A percentile compares a stretch with the other conserved stretches of the same genome.
Conservation (phyloP, 2,888 invertebrate species). For the Coenonympha arcania region DNA sequence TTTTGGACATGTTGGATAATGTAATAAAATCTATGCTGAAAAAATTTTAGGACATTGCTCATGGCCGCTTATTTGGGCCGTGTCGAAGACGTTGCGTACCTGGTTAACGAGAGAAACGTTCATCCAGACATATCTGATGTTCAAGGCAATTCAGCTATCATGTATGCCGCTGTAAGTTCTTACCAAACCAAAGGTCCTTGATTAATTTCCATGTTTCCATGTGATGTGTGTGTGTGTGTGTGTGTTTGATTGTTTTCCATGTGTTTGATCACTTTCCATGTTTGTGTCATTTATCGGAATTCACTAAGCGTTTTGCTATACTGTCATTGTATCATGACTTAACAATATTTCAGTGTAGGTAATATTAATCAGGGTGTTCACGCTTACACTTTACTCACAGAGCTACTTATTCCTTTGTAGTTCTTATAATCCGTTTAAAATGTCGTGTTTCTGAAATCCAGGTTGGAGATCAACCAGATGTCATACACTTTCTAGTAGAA, state of each 20-base stretch:
- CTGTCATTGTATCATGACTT: no score
- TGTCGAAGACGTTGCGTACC: slow-evolving; percentile 41
- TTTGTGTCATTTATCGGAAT: no score
- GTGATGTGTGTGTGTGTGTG: no score
- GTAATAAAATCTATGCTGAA: no score
- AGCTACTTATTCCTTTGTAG: background rate
- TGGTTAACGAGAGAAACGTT: slow-evolving; percentile 53
- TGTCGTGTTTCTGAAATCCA: slow-evolving; percentile 20
- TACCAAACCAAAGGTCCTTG: background rate
- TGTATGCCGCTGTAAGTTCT: slow-evolving; percentile 68
- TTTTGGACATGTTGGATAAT: no score
- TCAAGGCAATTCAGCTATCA: slow-evolving; percentile 70
- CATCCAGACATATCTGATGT: slow-evolving; percentile 68
- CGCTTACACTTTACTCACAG: no score
- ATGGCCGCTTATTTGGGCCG: slow-evolving; percentile 57
- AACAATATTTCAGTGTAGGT: no score
- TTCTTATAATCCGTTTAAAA: background rate
- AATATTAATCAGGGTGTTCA: no score
- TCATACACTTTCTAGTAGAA: slow-evolving; percentile 60
- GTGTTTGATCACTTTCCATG: no score
- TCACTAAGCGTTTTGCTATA: no score
- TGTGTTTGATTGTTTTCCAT: no score
- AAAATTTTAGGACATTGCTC: slow-evolving; percentile 44
- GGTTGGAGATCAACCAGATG: slow-evolving; percentile 50
- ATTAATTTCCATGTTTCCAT: no score